phyloP scores from a whole-genome alignment of 2,888 invertebrate species.

The Papilio elwesi region DNA sequence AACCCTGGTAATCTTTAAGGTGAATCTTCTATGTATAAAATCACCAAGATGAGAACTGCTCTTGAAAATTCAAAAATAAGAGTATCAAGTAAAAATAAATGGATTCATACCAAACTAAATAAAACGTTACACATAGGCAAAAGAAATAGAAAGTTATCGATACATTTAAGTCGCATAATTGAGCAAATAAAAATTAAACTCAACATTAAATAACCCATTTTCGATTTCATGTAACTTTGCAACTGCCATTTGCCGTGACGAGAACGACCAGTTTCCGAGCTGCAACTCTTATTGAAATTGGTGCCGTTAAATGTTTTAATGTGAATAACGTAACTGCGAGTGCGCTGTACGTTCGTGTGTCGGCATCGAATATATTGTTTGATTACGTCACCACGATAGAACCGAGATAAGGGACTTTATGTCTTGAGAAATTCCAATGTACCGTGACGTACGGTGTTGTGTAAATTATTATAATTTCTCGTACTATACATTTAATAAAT shows the following conservation, averaged over 20 bases:
- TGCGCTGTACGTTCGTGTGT: background rate
- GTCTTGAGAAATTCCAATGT: conserved; percentile 15
- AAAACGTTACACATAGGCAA: too few relatives aligned
- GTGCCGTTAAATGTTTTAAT: conserved; percentile 20
- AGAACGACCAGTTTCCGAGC: conserved; percentile 9
- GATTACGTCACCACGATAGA: conserved; percentile 11
- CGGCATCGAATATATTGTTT: background rate
- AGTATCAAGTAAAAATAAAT: too few relatives aligned
- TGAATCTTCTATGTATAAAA: too few relatives aligned
- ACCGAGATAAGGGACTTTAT: conserved; percentile 27
- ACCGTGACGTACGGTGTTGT: background rate
- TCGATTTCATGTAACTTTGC: background rate
- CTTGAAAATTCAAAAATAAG: too few relatives aligned
- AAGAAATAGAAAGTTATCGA: too few relatives aligned
- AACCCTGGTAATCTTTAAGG: too few relatives aligned
- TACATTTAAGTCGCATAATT: background rate
- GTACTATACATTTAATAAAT: too few relatives aligned
- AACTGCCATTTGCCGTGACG: conserved; percentile 21
- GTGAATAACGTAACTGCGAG: background rate
- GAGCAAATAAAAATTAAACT: background rate
- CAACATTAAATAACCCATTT: background rate
- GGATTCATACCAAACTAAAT: too few relatives aligned
- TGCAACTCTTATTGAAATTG: conserved; percentile 3
- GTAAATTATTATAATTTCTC: background rate
- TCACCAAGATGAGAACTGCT: too few relatives aligned